Percentiles rank a stretch among this genome's conserved stretches.
phyloP scores from a whole-genome alignment of 2,113 vertebrate genomes.

The Elanoides forficatus region DNA sequence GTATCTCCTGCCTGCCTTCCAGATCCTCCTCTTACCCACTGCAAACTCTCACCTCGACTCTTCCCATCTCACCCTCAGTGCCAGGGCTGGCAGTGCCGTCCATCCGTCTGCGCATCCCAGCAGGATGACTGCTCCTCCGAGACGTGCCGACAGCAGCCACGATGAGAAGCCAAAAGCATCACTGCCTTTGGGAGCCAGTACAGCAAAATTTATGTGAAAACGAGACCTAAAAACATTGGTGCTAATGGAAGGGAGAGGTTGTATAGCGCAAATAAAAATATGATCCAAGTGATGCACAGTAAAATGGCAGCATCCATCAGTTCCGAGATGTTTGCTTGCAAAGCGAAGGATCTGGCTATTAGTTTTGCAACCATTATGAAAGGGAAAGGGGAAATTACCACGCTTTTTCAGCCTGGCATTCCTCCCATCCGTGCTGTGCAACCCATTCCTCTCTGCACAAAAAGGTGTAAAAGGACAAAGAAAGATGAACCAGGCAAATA shows the following conservation, averaged over 20 bases:
- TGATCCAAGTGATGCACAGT: background rate
- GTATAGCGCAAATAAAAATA: background rate
- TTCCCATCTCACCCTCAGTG: rapidly evolving
- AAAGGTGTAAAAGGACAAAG: background rate
- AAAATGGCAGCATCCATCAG: background rate
- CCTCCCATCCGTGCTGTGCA: background rate
- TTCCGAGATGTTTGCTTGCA: background rate
- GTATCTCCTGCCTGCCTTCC: background rate
- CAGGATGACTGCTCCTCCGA: background rate
- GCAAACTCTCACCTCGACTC: background rate
- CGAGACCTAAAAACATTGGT: background rate
- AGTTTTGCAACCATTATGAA: background rate
- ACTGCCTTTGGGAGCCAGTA: background rate
- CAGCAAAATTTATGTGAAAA: background rate
- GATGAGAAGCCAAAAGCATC: background rate
- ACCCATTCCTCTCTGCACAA: background rate
- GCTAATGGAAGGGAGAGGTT: conserved; percentile 16
- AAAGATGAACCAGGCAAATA: background rate
- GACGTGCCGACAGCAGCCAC: background rate
- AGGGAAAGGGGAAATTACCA: background rate
- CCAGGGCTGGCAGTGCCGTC: background rate
- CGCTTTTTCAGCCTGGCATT: background rate
- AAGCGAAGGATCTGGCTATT: background rate
- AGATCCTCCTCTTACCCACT: background rate
- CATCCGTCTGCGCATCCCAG: background rate